Evolutionary conservation across 2,797 vertebrate species (phyloP), one percentile per base, ranked within the genome.

Genomic region (Mustela erminea): DNA sequence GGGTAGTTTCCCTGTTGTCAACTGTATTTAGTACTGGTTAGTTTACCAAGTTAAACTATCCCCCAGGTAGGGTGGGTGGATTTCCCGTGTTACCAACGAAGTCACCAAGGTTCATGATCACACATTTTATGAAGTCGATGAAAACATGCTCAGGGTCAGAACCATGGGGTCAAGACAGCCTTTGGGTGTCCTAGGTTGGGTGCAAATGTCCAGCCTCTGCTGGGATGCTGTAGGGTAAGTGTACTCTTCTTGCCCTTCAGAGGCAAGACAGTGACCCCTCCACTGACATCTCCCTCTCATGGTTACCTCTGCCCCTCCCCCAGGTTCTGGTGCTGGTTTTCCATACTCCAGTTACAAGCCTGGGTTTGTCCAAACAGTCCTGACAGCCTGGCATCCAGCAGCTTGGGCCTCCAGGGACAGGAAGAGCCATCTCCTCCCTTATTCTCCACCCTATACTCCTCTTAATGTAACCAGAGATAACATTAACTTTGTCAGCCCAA

Each of bases 51-150:
- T 93, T 72, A 62, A 46, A 85, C 17, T 52, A 46, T 15, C 43
- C 78, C 32, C 81, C 46, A 13, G 49, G 56, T 3, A 77, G 86
- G 90, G 41, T 72, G 70, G n/a, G 52, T 80, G 77, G n/a, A 41
- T 74, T 87, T 68, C 92, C 74, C 52, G 9, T 6, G 18, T 74
- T 62, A 81, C 35, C 94, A 85, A 95, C 78, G 78, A 90, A 97
- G 87, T 54, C 3, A 43, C 21, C 72, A 18, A 83, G 68, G 89
- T 68, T 89, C 66, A 75, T 62, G 52, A 85, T 58, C 84, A 95
- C 54, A 56, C 1, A 43, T 83, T 68, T 74, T 38, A 95, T 58
- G 64, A 5, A 23, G 75, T 60, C 85, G 41, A 38, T 78, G 84
- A 93, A 93, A 88, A 88, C 83, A 60, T 0, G 7, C 21, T 29